Conservation (phyloP, 2,113 vertebrate species). For the Mormyrus iriodes region DNA sequence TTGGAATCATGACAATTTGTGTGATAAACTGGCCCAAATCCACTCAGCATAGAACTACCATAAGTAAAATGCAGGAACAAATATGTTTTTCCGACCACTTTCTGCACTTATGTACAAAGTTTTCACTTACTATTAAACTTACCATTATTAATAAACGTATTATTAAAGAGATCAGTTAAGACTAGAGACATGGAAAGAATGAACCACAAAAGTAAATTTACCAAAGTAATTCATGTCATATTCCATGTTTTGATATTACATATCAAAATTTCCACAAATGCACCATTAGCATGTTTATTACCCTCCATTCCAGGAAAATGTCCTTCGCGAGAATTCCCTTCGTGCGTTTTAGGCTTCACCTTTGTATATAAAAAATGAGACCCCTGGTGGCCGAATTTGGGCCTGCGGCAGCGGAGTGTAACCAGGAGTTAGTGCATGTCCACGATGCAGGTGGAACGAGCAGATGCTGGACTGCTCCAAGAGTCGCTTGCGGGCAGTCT, state of each 20-base stretch:
- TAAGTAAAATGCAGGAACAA: background rate
- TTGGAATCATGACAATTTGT: background rate
- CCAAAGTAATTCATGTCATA: background rate
- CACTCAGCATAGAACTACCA: background rate
- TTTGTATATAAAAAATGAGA: constrained; percentile 47
- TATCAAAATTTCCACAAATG: background rate
- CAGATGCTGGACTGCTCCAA: constrained; percentile 26
- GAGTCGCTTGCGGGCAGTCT: constrained; percentile 23
- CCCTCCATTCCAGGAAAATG: constrained; percentile 35
- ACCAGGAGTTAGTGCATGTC: constrained; percentile 9
- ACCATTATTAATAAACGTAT: background rate
- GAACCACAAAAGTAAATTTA: background rate
- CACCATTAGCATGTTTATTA: background rate
- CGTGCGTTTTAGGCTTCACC: constrained; percentile 39
- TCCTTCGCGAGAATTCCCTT: no score
- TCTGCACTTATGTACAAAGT: background rate
- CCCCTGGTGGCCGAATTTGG: background rate
- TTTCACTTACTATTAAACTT: background rate
- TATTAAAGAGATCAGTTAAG: background rate
- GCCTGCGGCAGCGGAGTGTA: background rate
- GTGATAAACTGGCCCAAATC: background rate
- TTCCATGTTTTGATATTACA: background rate
- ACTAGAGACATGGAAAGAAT: background rate
- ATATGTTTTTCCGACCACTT: background rate
- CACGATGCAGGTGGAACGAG: constrained; percentile 16